Evolutionary conservation across 92 coral and sea anemone species (phyloP), one percentile per base, ranked within the genome.

Genomic region (Zoanthus gigantus): DNA sequence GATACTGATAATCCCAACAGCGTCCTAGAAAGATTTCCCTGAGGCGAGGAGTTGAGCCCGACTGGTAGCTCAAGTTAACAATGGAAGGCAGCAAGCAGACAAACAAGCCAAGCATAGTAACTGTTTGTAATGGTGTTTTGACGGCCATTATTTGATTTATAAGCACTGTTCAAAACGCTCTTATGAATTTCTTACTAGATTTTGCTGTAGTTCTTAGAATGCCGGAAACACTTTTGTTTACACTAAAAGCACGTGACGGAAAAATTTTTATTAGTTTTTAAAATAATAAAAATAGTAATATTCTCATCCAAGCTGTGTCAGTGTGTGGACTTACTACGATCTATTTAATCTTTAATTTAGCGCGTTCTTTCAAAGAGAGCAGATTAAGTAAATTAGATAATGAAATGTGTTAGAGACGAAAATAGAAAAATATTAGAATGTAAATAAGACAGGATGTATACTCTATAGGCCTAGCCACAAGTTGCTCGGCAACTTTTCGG

Each of bases 1-100:
- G 82, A 28, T 14, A 29, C 47, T 52, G 82, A 28, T 28, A 77
- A 66, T 77, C 82, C 82, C 82, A 77, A 66, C 82, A 77, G 13
- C 82, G 47, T 5, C 82, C 82, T 2, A 77, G 28, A 48, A 77
- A 77, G 47, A 77, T 77, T 29, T 77, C 82, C 47, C 31, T 77
- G 17, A 77, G 44, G 54, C 53, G 82, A 30, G 65, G 82, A 29
- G 16, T 77, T 28, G 82, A 77, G 11, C 82, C 82, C 0, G 66
- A 53, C 63, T 53, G 82, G 46, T 30, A 23, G 82, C 82, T 77
- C 37, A 34, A 37, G 0, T 54, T 29, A 45, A 52, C 48, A 53
- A 4, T 46, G 10, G 45, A 15, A 1, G 52, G 28, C 15, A 77
- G 1, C 12, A 23, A 54, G 14, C 18, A 77, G 28, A 53, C 14